Evolutionary conservation across 2,888 invertebrate species (phyloP).

Genomic region (Eupithecia vulgata): DNA sequence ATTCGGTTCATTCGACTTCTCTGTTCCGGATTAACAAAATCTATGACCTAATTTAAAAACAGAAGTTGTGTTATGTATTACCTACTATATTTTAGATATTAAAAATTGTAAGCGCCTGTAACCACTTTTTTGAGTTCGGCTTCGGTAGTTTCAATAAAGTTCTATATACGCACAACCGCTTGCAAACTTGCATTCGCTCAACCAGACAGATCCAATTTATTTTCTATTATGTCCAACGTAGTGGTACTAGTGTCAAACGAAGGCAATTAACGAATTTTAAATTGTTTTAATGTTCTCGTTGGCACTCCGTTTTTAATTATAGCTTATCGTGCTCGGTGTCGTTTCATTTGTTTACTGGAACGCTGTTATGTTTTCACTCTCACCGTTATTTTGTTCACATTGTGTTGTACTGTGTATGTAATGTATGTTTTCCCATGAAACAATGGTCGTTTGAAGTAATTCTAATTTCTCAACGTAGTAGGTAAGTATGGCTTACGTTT

Average conservation of each 20-base stretch:
- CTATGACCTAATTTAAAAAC: not conserved
- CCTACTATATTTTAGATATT: not conserved
- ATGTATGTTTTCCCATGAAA: conserved; percentile 9
- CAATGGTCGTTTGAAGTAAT: conserved; percentile 6
- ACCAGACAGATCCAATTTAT: not conserved
- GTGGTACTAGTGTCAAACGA: conserved; percentile 26
- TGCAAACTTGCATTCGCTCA: conserved; percentile 1
- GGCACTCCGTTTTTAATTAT: conserved; percentile 28
- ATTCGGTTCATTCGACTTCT: not conserved
- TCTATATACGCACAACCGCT: not conserved
- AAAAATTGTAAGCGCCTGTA: not conserved
- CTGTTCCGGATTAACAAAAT: not conserved
- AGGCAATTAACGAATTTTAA: conserved; percentile 35
- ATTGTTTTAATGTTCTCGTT: conserved; percentile 23
- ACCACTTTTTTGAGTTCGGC: not conserved
- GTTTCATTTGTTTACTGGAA: conserved; percentile 20
- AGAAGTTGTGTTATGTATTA: not conserved
- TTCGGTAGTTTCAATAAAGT: not conserved
- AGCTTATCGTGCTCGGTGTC: conserved; percentile 24
- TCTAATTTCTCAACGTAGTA: not conserved
- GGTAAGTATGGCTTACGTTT: not conserved
- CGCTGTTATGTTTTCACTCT: conserved; percentile 20
- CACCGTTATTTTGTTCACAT: conserved; percentile 16
- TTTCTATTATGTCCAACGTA: not conserved
- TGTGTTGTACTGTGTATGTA: conserved; percentile 1